Conservation (phyloP, 92 coral and sea anemone species). For the Parazoanthus darwini region DNA sequence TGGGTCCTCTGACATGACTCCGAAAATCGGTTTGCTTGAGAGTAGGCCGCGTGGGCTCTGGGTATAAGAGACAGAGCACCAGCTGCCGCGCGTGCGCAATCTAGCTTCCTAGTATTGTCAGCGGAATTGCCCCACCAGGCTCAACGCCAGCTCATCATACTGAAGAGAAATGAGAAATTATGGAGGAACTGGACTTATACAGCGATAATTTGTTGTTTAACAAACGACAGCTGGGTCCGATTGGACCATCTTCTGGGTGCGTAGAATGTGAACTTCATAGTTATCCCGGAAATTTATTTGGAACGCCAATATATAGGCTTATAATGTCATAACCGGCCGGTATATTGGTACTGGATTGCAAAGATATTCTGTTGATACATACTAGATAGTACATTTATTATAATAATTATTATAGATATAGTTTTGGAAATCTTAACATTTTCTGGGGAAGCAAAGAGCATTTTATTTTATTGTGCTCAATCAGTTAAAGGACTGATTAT, state of each 20-base stretch:
- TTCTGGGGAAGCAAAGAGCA: too few relatives aligned
- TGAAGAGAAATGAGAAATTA: conserved; percentile 32
- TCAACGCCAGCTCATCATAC: conserved; percentile 75
- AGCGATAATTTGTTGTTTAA: conserved; percentile 79
- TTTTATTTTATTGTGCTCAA: too few relatives aligned
- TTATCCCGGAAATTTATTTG: neutral
- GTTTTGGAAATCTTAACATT: too few relatives aligned
- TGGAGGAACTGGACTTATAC: conserved; percentile 83
- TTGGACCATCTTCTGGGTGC: conserved; percentile 78
- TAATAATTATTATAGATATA: too few relatives aligned
- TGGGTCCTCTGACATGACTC: too few relatives aligned
- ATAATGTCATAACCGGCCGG: neutral
- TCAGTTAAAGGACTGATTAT: too few relatives aligned
- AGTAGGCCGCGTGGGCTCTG: too few relatives aligned
- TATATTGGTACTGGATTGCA: neutral
- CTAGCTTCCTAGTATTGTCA: neutral
- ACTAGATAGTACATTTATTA: too few relatives aligned
- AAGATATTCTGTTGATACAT: too few relatives aligned
- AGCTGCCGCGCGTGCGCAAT: conserved; percentile 18
- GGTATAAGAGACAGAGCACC: too few relatives aligned
- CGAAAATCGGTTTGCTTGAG: too few relatives aligned
- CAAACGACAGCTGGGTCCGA: conserved; percentile 85
- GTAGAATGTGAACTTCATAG: conserved; percentile 17
- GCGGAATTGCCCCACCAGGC: conserved; percentile 52
- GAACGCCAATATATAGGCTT: neutral